Conservation (phyloP, 2,113 vertebrate species). For the Datnioides undecimradiatus region DNA sequence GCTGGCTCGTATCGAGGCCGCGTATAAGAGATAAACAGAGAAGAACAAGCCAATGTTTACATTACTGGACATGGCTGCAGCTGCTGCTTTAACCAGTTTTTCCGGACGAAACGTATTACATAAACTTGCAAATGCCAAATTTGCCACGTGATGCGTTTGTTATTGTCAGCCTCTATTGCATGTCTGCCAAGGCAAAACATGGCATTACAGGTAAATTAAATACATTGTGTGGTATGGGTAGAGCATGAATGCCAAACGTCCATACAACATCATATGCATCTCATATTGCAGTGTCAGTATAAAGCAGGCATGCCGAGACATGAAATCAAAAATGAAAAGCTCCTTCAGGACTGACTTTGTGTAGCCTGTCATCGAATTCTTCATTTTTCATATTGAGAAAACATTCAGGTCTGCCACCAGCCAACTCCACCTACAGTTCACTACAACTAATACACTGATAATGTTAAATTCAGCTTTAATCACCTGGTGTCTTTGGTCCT, state of each 20-base stretch:
- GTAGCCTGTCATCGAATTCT: neutral
- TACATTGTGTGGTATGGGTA: too few species aligned
- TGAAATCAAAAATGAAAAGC: neutral
- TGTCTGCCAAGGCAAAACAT: conserved; percentile 1
- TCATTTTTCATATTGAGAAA: conserved; percentile 3
- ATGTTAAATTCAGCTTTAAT: conserved; percentile 12
- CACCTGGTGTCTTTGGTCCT: conserved; percentile 61
- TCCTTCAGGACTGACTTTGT: neutral
- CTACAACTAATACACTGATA: neutral
- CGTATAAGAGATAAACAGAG: conserved; percentile 49
- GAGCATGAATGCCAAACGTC: conserved; percentile 1
- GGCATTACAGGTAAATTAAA: neutral
- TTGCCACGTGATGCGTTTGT: conserved; percentile 80
- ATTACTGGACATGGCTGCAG: conserved; percentile 48
- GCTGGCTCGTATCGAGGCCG: conserved; percentile 1
- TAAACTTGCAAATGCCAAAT: conserved; percentile 75
- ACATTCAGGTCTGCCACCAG: neutral
- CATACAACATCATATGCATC: neutral
- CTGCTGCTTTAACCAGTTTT: conserved; percentile 20
- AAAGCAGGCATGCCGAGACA: conserved; percentile 9
- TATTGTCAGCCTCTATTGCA: conserved; percentile 66
- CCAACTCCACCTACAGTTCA: neutral
- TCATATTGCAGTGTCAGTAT: neutral
- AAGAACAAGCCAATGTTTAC: conserved; percentile 40
- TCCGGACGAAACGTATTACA: conserved; percentile 73